Base-by-base conservation (phyloP, 2,797 vertebrate genomes). In the Margarornis squamiger region DNA sequence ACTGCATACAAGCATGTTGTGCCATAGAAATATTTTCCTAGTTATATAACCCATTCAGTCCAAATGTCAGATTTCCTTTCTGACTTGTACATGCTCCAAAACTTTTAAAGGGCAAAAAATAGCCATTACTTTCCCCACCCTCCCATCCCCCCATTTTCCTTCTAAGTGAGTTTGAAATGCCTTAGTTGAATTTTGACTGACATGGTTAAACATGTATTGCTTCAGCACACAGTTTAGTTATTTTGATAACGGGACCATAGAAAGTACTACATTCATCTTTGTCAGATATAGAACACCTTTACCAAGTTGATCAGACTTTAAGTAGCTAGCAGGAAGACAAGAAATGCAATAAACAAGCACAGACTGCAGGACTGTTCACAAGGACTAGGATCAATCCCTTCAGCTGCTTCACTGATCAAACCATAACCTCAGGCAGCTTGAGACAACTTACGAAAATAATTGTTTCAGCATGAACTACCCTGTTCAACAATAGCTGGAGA, bases 381-480 rank as follows among this genome's bases (percentile, higher is more conserved):
- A 78, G 79, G 81, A 90, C 70, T 78, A 61, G 65, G 59, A 93
- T 95, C 86, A 97, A 95, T 95, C 76, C 67, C 49, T 97, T 95
- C 72, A 94, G 58, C 38, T 90, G 58, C 86, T 72, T 91, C 76
- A 96, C 74, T 90, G 89, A 96, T 97, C 94, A 97, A 95, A 76
- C 61, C 36, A 58, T 86, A 63, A 83, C 94, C 81, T 92, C 79
- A 95, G 96, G 92, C 86, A 92, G 39, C 92, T 68, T 65, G 80
- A 94, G 86, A 87, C 71, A 93, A 77, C n/a, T 90, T 91, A 86
- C 84, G 74, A 94, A 97, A 97, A 96, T 92, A 96, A 95, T 95
- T 96, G 93, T 90, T 96, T 95, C 73, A 93, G 73, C 76, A 32
- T 62, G 46, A 96, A 74, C 82, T 88, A 93, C 51, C 41, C 86